These are phyloP conservation scores for Danio kyathit DNA, from an alignment of 2,797 vertebrate genomes.

Conservation along the genomic window DNA sequence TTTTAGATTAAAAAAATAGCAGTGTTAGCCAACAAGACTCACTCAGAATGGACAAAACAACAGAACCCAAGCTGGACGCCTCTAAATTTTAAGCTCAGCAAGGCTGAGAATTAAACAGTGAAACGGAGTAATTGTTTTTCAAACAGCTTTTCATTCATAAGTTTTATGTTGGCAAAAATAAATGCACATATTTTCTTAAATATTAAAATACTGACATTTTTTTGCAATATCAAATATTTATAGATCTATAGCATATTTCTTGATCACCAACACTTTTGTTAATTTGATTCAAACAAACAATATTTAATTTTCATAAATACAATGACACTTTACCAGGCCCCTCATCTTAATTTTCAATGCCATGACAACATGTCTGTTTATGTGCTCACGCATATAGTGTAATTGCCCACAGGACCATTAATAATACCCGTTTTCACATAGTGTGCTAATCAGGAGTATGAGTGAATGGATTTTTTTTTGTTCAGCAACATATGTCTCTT, in stretches of 20 bases:
- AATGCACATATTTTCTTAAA: neutral
- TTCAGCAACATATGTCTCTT: conserved; percentile 52
- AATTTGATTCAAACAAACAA: conserved; percentile 29
- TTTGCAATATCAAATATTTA: conserved; percentile 53
- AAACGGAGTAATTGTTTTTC: neutral
- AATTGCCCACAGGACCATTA: conserved; percentile 60
- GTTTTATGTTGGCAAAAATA: conserved; percentile 37
- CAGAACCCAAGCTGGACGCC: conserved; percentile 58
- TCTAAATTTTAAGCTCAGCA: conserved; percentile 41
- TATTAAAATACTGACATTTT: conserved; percentile 14
- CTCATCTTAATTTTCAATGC: conserved; percentile 47
- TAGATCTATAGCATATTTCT: neutral
- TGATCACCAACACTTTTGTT: neutral
- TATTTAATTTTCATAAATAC: conserved; percentile 30
- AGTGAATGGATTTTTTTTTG: conserved; percentile 60
- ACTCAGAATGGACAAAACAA: conserved; percentile 65
- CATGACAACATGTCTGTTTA: conserved; percentile 53
- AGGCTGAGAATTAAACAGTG: conserved; percentile 61
- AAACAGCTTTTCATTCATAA: conserved; percentile 6
- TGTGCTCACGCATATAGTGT: conserved; percentile 41
- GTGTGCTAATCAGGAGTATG: conserved; percentile 55
- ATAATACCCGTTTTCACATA: conserved; percentile 62
- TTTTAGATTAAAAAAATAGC: conserved; percentile 38
- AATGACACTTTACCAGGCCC: conserved; percentile 24
- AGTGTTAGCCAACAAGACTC: conserved; percentile 65